Conservation (phyloP, 1,140 invertebrate species). For the Neodiprion lecontei region DNA sequence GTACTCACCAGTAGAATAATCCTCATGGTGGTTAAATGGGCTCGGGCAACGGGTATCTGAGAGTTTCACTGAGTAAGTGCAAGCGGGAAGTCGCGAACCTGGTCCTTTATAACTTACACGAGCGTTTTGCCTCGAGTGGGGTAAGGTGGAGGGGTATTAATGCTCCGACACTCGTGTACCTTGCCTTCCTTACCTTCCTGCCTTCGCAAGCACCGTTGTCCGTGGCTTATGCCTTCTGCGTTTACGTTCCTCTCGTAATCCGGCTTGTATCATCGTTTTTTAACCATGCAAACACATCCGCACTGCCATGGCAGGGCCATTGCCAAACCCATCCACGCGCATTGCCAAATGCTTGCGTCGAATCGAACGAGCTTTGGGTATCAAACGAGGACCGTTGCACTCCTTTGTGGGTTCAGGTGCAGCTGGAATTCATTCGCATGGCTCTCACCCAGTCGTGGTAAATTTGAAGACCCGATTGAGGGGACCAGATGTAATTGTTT, state of each 20-base stretch:
- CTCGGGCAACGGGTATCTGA: constrained; percentile 46
- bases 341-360: constrained; percentile 36
- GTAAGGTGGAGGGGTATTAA: constrained; percentile 12
- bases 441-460: no score
- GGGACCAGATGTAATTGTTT: no score
- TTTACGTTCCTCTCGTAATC: no score
- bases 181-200: constrained; percentile 22
- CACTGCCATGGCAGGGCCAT: constrained; percentile 33
- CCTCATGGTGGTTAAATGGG: constrained; percentile 51
- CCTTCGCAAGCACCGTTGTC: background rate
- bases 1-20: constrained; percentile 58
- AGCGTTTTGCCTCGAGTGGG: constrained; percentile 45
- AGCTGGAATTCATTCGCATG: no score
- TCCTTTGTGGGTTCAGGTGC: no score
- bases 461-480: no score
- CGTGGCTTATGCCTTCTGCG: background rate
- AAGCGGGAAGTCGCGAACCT: constrained; percentile 52
- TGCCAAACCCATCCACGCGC: constrained; percentile 47
- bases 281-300: no score
- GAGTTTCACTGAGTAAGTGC: constrained; percentile 62
- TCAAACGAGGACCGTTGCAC: no score
- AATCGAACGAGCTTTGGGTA: background rate
- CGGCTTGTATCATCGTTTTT: no score
- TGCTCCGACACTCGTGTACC: background rate
- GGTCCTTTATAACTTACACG: constrained; percentile 62